Conservation (phyloP, 1,140 invertebrate species). For the Diprion similis region DNA sequence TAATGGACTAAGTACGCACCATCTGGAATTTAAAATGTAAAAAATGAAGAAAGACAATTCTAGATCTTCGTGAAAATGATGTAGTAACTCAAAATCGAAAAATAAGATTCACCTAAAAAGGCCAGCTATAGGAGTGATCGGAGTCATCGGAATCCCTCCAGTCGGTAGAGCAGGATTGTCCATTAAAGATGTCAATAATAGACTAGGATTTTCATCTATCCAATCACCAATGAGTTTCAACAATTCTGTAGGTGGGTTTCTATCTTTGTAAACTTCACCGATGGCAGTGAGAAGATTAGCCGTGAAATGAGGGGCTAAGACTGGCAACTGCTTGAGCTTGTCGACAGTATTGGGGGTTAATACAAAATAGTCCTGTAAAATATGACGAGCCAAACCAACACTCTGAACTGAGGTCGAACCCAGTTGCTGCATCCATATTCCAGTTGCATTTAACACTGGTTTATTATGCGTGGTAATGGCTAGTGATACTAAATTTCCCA, state of each 20-base stretch:
- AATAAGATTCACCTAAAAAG: slow-evolving; percentile 62
- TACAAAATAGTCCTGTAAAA: slow-evolving; percentile 82
- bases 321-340: slow-evolving; percentile 72
- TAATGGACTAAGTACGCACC: slow-evolving; percentile 56
- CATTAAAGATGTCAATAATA: slow-evolving; percentile 75
- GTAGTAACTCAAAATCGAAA: not conserved
- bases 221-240: slow-evolving; percentile 53
- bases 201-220: slow-evolving; percentile 67
- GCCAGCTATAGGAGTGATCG: slow-evolving; percentile 80
- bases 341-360: slow-evolving; percentile 71
- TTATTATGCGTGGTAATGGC: slow-evolving; percentile 77
- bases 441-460: slow-evolving; percentile 75
- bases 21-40: slow-evolving; percentile 34
- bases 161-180: slow-evolving; percentile 73
- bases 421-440: slow-evolving; percentile 85
- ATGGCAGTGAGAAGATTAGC: slow-evolving; percentile 82
- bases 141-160: slow-evolving; percentile 82
- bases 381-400: slow-evolving; percentile 73
- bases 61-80: not conserved
- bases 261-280: slow-evolving; percentile 74
- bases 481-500: slow-evolving; percentile 81
- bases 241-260: slow-evolving; percentile 51
- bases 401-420: slow-evolving; percentile 77
- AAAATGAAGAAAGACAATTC: not conserved
- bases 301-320: slow-evolving; percentile 77